A percentile compares a stretch with the other conserved stretches of the same genome.
Conservation (phyloP, 2,888 invertebrate species). For the Aporophyla lueneburgensis region DNA sequence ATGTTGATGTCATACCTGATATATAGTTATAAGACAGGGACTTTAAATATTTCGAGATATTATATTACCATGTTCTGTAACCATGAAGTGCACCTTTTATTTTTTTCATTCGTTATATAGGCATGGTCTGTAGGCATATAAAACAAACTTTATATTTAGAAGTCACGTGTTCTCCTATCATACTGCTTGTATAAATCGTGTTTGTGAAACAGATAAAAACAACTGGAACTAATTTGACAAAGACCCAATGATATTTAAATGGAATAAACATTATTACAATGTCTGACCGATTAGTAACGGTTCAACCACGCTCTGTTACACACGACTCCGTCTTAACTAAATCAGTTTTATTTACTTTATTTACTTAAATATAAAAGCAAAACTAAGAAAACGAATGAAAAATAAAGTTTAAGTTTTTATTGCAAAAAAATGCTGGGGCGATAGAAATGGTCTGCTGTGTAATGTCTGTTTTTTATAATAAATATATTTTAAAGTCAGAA, state of each 20-base stretch:
- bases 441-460: slow-evolving; percentile 44
- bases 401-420: slow-evolving; percentile 20
- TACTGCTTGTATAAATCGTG: slow-evolving; percentile 27
- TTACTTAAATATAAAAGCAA: slow-evolving; percentile 19
- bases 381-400: slow-evolving; percentile 17
- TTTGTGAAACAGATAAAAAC: slow-evolving; percentile 40
- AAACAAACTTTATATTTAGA: neutral
- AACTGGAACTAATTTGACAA: slow-evolving; percentile 43
- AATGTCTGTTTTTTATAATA: slow-evolving; percentile 18
- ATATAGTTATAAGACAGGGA: neutral
- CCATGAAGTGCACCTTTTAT: neutral
- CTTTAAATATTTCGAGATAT: neutral
- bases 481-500: neutral
- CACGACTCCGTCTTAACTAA: slow-evolving; percentile 4
- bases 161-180: slow-evolving; percentile 4
- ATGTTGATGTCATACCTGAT: neutral
- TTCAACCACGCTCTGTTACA: slow-evolving; percentile 52
- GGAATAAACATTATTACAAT: slow-evolving; percentile 15
- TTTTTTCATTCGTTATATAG: neutral
- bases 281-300: slow-evolving; percentile 61
- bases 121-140: neutral
- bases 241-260: slow-evolving; percentile 41
- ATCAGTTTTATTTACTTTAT: slow-evolving; percentile 28
- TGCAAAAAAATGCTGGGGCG: slow-evolving; percentile 20
- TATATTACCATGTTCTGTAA: neutral